These are phyloP conservation scores for Chelidonichthys spinosus DNA, from an alignment of 2,797 vertebrate species.

Conservation along the genomic window DNA sequence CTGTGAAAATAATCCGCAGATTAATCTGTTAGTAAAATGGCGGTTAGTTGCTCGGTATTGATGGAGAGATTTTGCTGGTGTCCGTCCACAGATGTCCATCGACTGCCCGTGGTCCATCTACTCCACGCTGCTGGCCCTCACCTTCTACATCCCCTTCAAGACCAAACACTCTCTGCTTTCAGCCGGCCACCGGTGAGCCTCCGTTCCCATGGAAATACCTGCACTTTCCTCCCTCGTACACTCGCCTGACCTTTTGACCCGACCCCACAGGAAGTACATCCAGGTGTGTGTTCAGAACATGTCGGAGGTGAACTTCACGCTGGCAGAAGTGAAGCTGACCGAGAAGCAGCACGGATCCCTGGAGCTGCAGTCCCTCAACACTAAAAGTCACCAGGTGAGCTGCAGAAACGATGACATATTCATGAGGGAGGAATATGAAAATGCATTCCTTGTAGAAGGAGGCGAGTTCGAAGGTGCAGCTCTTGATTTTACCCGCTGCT, in stretches of 20 bases:
- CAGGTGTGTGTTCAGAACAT: conserved; percentile 95
- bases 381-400: conserved; percentile 87
- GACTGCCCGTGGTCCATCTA: conserved; percentile 99
- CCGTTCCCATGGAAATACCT: background rate
- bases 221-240: background rate
- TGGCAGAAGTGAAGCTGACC: conserved; percentile 86
- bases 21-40: background rate
- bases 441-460: too few species aligned
- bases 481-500: too few species aligned
- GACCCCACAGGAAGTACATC: conserved; percentile 91
- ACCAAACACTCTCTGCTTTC: conserved; percentile 94
- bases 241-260: conserved; percentile 21
- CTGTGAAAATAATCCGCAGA: background rate
- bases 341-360: conserved; percentile 81
- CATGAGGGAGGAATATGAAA: too few species aligned
- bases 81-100: conserved; percentile 90
- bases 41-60: background rate
- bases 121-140: conserved; percentile 94
- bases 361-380: conserved; percentile 87
- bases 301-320: conserved; percentile 90
- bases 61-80: background rate
- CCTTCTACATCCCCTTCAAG: conserved; percentile 95
- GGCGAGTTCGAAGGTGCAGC: too few species aligned
- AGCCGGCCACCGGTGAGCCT: conserved; percentile 90
- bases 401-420: background rate